phyloP scores from a whole-genome alignment of 2,888 invertebrate genomes.

The Noctua janthina region DNA sequence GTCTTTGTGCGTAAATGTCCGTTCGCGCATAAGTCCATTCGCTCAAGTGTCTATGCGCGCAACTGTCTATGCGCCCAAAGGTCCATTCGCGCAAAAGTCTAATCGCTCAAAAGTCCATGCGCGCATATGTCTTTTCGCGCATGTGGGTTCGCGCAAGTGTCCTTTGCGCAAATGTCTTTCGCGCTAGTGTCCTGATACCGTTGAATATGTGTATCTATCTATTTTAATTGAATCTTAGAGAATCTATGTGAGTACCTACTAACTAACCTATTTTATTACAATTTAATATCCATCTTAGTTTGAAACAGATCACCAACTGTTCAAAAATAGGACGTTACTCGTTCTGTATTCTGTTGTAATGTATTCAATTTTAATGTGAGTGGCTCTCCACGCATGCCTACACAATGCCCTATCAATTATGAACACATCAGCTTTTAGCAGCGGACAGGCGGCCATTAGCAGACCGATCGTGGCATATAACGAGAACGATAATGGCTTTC shows the following conservation, averaged over 20 bases:
- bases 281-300: background rate
- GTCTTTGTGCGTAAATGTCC: no score
- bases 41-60: no score
- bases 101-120: no score
- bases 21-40: no score
- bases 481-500: slow-evolving; percentile 53
- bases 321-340: background rate
- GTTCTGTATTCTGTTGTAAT: slow-evolving; percentile 18
- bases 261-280: background rate
- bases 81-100: no score
- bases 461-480: slow-evolving; percentile 20
- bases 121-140: no score
- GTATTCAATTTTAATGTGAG: background rate
- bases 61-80: no score
- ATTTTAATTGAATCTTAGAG: background rate
- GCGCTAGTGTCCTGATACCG: no score
- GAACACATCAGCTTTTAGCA: slow-evolving; percentile 25
- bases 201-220: background rate
- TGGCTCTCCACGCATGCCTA: slow-evolving; percentile 10
- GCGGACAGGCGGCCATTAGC: slow-evolving; percentile 49
- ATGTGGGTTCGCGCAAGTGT: no score
- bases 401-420: slow-evolving; percentile 22
- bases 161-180: no score
- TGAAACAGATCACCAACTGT: background rate
- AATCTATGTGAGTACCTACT: background rate